A percentile compares a stretch with the other conserved stretches of the same genome.
phyloP scores from a whole-genome alignment of 2,888 invertebrate species.

The Atherix ibis region DNA sequence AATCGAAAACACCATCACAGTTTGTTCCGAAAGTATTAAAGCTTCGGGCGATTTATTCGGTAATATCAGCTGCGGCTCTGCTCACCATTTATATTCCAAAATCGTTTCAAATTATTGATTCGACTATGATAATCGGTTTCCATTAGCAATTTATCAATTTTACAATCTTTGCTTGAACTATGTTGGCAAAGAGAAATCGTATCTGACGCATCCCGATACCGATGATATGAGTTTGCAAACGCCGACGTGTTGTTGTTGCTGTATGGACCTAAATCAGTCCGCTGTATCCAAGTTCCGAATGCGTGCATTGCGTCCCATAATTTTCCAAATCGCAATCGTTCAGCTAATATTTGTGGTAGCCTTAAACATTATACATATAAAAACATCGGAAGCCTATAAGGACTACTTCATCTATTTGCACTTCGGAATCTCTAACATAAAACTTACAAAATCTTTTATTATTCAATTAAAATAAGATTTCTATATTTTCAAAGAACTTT shows the following conservation, averaged over 20 bases:
- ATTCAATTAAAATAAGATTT: too few species aligned
- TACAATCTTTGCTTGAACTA: constrained; percentile 28
- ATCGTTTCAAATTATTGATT: constrained; percentile 25
- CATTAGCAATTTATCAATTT: constrained; percentile 22
- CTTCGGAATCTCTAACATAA: too few species aligned
- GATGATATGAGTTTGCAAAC: constrained; percentile 24
- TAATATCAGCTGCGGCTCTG: constrained; percentile 24
- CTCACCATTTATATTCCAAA: constrained; percentile 25
- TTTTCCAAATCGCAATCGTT: constrained; percentile 28
- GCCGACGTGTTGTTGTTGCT: constrained; percentile 23
- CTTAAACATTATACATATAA: constrained; percentile 24
- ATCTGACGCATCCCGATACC: constrained; percentile 29
- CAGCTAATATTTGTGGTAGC: constrained; percentile 26
- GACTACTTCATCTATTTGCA: too few species aligned
- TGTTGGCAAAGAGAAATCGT: constrained; percentile 23
- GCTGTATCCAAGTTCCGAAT: constrained; percentile 21
- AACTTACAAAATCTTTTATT: too few species aligned
- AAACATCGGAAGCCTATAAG: too few species aligned
- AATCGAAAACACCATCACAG: constrained; percentile 4
- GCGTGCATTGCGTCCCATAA: constrained; percentile 21
- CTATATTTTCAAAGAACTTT: too few species aligned
- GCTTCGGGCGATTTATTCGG: constrained; percentile 24
- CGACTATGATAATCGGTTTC: constrained; percentile 29
- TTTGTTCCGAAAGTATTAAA: constrained; percentile 1
- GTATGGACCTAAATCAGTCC: constrained; percentile 21